Conservation (phyloP, 30 jellyfish, hydroid and myxozoan species). For the Calvadosia cruxmelitensis region DNA sequence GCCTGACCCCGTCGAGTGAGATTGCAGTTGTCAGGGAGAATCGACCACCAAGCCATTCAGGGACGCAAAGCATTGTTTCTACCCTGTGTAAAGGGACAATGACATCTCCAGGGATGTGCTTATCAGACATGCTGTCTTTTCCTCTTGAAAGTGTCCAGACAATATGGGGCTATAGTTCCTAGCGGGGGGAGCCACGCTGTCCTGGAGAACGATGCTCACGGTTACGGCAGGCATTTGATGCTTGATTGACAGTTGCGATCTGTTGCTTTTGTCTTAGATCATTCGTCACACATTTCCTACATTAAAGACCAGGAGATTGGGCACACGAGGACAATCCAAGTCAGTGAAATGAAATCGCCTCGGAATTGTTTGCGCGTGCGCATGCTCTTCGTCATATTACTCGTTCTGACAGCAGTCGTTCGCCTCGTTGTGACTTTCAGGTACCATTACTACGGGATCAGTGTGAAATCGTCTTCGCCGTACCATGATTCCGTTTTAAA, state of each 20-base stretch:
- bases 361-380: not conserved
- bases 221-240: not conserved
- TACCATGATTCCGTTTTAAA: slow-evolving; percentile 51
- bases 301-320: slow-evolving; percentile 85
- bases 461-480: slow-evolving; percentile 60
- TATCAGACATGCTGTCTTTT: too few relatives aligned
- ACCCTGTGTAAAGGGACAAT: too few relatives aligned
- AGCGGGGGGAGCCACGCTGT: too few relatives aligned
- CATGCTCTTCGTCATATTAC: not conserved
- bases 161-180: too few relatives aligned
- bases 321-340: slow-evolving; percentile 98
- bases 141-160: too few relatives aligned
- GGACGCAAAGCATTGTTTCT: too few relatives aligned
- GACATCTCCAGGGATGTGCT: too few relatives aligned
- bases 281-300: slow-evolving; percentile 83
- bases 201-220: too few relatives aligned
- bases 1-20: too few relatives aligned
- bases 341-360: not conserved
- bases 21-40: too few relatives aligned
- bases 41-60: too few relatives aligned
- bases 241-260: not conserved
- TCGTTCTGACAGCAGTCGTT: not conserved
- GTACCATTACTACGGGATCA: slow-evolving; percentile 87
- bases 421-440: slow-evolving; percentile 6
- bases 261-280: slow-evolving; percentile 21